Evolutionary conservation across 2,888 invertebrate species (phyloP).

Genomic region (Oligia latruncula): DNA sequence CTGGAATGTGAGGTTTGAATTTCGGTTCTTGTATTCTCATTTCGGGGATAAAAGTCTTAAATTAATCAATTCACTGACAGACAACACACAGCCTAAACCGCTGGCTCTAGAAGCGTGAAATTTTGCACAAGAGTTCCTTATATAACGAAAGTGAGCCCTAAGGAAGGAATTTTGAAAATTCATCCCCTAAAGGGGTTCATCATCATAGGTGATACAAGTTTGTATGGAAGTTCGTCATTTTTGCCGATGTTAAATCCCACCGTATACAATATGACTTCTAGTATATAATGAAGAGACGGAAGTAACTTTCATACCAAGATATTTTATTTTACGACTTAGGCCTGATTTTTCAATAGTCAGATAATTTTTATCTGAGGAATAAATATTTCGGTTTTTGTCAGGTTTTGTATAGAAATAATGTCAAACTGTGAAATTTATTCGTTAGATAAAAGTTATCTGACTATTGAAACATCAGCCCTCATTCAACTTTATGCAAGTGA

Average conservation of each 20-base stretch:
- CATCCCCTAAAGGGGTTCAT: neutral
- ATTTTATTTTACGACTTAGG: neutral
- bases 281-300: neutral
- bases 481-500: neutral
- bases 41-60: neutral
- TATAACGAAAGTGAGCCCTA: no score
- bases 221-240: neutral
- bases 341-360: no score
- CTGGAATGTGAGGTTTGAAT: neutral
- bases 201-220: neutral
- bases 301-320: neutral
- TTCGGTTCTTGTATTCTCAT: no score
- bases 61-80: neutral
- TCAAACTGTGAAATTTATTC: no score
- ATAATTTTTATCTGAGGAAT: no score
- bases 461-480: no score
- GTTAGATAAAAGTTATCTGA: no score
- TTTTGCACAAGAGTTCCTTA: no score
- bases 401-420: no score
- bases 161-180: neutral
- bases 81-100: neutral
- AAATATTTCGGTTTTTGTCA: no score
- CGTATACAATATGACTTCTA: neutral
- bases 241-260: neutral
- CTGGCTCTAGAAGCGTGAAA: neutral